Evolutionary conservation across 2,797 vertebrate genomes (phyloP), one percentile per base, ranked within the genome.

Genomic region (Serranus cabrilla): DNA sequence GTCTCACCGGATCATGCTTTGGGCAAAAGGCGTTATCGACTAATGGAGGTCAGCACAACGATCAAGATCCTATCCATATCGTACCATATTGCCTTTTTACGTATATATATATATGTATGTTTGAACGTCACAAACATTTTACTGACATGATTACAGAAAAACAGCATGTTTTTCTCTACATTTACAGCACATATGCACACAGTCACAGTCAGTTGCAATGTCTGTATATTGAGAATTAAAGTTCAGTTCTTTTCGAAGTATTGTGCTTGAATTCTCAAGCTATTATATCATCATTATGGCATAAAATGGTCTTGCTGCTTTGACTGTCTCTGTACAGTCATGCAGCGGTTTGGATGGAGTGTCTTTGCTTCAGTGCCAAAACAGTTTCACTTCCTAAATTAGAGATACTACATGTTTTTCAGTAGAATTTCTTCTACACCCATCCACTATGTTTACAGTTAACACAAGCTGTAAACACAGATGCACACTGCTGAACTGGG

Each of bases 391-490:
- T 23, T 47, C 31, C 37, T 66, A 39, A 60, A 45, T 76, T n/a
- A 73, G 25, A 61, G 57, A 69, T 54, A 40, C 42, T 11, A n/a
- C 4, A 2, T 45, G n/a, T 54, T 55, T 51, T 51, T 8, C 45
- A 16, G 5, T 49, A 2, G n/a, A 21, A 31, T 74, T 14, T 68
- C 47, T 18, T 0, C 25, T 51, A 9, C 23, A 39, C 16, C 49
- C 49, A 47, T 52, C 34, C 25, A 5, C 31, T 8, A 39, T 79
- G 71, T 80, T 76, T 73, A 47, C 74, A 40, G 55, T 51, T 11
- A 62, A 59, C 43, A 51, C 34, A 16, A 11, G 17, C 68, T 47
- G 73, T 73, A 73, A 71, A 82, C 70, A 80, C 59, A 55, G 71
- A 18, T 1, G 1, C 61, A 61, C 62, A 50, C 7, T 47, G 46